phyloP scores from a whole-genome alignment of 2,888 invertebrate genomes.

The Campopleginae sp. region DNA sequence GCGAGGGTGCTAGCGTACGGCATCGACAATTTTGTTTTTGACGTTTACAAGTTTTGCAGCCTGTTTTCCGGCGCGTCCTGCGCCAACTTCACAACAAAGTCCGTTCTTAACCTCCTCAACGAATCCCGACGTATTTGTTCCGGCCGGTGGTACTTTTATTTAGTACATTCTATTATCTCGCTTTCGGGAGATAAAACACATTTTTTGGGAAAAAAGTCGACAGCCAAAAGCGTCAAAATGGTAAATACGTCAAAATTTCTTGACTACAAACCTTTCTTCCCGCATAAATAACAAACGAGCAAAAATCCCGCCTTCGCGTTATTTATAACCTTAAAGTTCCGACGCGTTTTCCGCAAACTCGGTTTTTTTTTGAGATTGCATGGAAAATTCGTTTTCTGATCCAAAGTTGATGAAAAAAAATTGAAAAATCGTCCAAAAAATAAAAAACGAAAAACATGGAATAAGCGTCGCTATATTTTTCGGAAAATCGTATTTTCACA shows the following conservation, averaged over 20 bases:
- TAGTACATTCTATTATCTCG: conserved; percentile 48
- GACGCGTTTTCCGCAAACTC: conserved; percentile 13
- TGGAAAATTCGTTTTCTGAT: not conserved
- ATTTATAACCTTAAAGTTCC: conserved; percentile 53
- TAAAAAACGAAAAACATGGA: too few relatives aligned
- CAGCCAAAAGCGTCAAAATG: conserved; percentile 52
- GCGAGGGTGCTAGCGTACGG: conserved; percentile 3
- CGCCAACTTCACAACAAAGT: conserved; percentile 16
- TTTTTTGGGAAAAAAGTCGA: conserved; percentile 48
- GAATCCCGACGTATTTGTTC: conserved; percentile 35
- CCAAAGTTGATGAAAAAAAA: too few relatives aligned
- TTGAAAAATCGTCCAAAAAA: too few relatives aligned
- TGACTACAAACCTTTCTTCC: too few relatives aligned
- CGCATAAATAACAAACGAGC: not conserved
- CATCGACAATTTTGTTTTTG: not conserved
- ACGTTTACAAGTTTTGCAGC: not conserved
- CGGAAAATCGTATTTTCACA: too few relatives aligned
- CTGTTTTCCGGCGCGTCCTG: conserved; percentile 20
- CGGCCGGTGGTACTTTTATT: conserved; percentile 54
- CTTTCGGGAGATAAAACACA: conserved; percentile 52
- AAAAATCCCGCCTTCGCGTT: conserved; percentile 50
- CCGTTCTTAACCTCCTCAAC: conserved; percentile 39
- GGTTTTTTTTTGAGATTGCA: not conserved
- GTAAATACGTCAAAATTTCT: conserved; percentile 28
- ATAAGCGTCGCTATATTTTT: too few relatives aligned